A percentile compares a stretch with the other conserved stretches of the same genome.
Conservation (phyloP, 2,888 invertebrate species). For the Mythimna impura region DNA sequence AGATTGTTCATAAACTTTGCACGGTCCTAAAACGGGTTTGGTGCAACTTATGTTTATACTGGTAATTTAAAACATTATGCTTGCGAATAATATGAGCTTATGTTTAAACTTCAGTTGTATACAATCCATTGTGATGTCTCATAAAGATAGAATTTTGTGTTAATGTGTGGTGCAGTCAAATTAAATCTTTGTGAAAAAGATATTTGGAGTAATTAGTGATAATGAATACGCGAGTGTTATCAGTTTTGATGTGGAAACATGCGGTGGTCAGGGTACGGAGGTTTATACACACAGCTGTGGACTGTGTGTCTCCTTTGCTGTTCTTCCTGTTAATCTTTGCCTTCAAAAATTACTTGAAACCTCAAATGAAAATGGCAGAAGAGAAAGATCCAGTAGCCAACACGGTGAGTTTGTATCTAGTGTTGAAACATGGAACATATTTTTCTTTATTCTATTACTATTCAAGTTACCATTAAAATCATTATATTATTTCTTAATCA, state of each 20-base stretch:
- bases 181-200: slow-evolving; percentile 6
- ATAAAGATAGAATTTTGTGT: slow-evolving; percentile 13
- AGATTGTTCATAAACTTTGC: slow-evolving; percentile 7
- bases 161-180: slow-evolving; percentile 13
- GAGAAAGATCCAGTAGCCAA: neutral
- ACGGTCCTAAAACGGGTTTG: slow-evolving; percentile 3
- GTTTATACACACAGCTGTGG: neutral
- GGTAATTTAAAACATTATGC: slow-evolving; percentile 23
- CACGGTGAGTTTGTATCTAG: neutral
- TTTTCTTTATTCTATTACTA: neutral
- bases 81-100: slow-evolving; percentile 18
- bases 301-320: neutral
- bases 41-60: slow-evolving; percentile 16
- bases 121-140: slow-evolving; percentile 37
- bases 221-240: neutral
- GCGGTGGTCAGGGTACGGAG: neutral
- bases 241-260: slow-evolving; percentile 12
- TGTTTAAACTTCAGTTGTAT: slow-evolving; percentile 31
- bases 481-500: no score
- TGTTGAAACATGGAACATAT: neutral
- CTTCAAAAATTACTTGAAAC: neutral
- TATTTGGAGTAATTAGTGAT: neutral
- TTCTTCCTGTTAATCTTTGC: neutral
- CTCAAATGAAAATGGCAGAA: neutral
- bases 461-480: no score